Evolutionary conservation across 2,888 invertebrate genomes (phyloP).

Genomic region (Parthenolecanium corni): DNA sequence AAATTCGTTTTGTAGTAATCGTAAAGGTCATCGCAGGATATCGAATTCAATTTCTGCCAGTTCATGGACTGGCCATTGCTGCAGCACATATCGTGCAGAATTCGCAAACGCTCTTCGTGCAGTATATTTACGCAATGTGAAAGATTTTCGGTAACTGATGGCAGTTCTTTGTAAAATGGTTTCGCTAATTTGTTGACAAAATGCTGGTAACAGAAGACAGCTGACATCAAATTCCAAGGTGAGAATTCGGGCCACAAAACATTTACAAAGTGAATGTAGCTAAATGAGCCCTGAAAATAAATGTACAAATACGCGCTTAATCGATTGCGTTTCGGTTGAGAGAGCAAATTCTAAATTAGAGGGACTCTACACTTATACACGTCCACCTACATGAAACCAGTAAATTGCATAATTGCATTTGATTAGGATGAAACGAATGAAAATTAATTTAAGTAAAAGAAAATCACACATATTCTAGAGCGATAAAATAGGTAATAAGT

Average conservation of each 20-base stretch:
- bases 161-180: not conserved
- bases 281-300: constrained; percentile 53
- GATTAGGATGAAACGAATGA: too few relatives aligned
- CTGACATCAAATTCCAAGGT: constrained; percentile 78
- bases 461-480: too few relatives aligned
- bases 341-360: too few relatives aligned
- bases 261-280: constrained; percentile 74
- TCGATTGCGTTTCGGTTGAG: too few relatives aligned
- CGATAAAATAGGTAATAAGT: too few relatives aligned
- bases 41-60: not conserved
- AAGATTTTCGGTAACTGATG: not conserved
- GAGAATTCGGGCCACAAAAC: constrained; percentile 94
- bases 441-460: too few relatives aligned
- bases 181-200: constrained; percentile 35
- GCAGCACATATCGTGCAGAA: constrained; percentile 2
- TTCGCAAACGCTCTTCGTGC: constrained; percentile 8
- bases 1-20: constrained; percentile 15
- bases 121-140: not conserved
- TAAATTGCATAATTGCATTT: too few relatives aligned
- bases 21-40: constrained; percentile 15
- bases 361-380: too few relatives aligned
- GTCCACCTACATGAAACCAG: too few relatives aligned
- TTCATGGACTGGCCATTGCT: not conserved
- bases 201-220: constrained; percentile 78
- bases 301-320: too few relatives aligned